Percentiles rank a stretch among this genome's conserved stretches.
phyloP scores from a whole-genome alignment of 2,113 vertebrate genomes.

The Mixornis gularis region DNA sequence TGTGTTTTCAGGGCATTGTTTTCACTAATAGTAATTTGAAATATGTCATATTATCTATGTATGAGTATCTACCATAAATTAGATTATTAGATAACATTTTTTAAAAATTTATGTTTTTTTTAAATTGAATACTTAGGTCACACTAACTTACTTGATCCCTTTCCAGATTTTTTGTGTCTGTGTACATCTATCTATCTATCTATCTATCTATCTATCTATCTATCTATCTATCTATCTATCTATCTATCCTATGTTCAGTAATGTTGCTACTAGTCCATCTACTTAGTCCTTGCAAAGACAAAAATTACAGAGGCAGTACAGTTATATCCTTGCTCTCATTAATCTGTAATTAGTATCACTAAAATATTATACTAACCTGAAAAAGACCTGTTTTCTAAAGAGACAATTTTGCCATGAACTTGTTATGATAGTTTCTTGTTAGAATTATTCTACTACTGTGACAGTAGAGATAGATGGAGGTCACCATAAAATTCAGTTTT shows the following conservation, averaged over 20 bases:
- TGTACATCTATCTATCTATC: not conserved
- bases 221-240: not conserved
- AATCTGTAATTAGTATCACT: not conserved
- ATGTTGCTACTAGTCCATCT: not conserved
- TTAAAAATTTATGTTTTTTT: not conserved
- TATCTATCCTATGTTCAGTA: not conserved
- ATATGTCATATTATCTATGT: not conserved
- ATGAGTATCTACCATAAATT: not conserved
- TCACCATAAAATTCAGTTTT: not conserved
- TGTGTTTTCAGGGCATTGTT: not conserved
- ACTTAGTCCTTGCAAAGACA: not conserved
- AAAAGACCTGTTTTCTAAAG: not conserved
- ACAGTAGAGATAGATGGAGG: not conserved
- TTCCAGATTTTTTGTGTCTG: not conserved
- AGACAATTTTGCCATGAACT: not conserved
- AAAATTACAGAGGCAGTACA: not conserved
- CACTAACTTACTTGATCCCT: not conserved
- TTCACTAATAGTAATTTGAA: not conserved
- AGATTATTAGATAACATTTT: not conserved
- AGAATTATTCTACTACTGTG: not conserved
- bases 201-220: not conserved
- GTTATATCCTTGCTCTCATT: not conserved
- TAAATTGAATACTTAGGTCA: not conserved
- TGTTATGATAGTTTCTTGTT: not conserved
- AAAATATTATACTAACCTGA: not conserved